A percentile compares a stretch with the other conserved stretches of the same genome.
Evolutionary conservation across 2,797 vertebrate species (phyloP).

Genomic region (Ispidina picta): DNA sequence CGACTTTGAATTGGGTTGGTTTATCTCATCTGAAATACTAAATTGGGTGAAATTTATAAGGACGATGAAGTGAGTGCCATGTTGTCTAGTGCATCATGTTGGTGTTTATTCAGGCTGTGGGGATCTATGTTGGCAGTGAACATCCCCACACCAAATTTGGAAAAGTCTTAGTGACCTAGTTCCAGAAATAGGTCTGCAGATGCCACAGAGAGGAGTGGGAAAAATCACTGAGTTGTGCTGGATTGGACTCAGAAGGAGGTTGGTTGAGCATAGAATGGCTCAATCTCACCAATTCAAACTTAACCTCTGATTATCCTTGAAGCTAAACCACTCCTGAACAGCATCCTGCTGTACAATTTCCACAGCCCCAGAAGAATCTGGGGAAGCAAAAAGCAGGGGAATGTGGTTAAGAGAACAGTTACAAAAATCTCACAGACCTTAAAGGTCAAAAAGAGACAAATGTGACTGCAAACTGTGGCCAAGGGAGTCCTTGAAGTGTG

Average conservation of each 20-base stretch:
- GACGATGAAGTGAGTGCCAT: not conserved
- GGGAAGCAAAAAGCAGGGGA: not conserved
- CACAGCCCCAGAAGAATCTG: not conserved
- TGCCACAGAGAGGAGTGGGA: not conserved
- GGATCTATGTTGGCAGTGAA: accelerated
- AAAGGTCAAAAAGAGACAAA: not conserved
- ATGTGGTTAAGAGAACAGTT: not conserved
- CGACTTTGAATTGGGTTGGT: not conserved
- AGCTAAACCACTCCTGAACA: not conserved
- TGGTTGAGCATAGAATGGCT: not conserved
- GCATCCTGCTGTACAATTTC: not conserved
- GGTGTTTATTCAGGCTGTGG: not conserved
- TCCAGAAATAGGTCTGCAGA: not conserved
- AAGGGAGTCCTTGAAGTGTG: not conserved
- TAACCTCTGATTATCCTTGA: not conserved
- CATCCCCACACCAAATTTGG: accelerated
- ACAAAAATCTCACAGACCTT: not conserved
- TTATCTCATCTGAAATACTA: not conserved
- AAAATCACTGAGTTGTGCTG: not conserved
- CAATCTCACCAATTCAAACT: accelerated
- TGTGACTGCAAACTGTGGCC: accelerated
- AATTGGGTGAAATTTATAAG: accelerated
- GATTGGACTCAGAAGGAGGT: accelerated
- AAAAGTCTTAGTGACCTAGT: not conserved
- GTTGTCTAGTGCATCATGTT: accelerated